Conservation (phyloP, 2,888 invertebrate species). For the Alviniconcha strummeri region DNA sequence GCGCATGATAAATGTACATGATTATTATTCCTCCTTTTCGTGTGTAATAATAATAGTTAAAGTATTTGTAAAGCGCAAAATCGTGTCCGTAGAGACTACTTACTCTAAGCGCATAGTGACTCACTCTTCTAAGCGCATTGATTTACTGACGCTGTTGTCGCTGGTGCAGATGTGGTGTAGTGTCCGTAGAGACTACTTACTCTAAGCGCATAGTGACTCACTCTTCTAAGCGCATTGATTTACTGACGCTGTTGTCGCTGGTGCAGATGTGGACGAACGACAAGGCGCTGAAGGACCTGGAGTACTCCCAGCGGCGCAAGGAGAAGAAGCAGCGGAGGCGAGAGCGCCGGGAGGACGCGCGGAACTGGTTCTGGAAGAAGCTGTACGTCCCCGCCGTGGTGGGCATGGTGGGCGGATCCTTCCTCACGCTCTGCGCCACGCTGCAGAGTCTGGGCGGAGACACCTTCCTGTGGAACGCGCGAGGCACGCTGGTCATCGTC, state of each 20-base stretch:
- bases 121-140: not conserved
- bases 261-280: slow-evolving; percentile 36
- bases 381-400: slow-evolving; percentile 43
- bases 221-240: too few relatives aligned
- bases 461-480: slow-evolving; percentile 39
- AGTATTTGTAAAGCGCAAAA: too few relatives aligned
- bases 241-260: not conserved
- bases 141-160: too few relatives aligned
- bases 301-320: slow-evolving; percentile 36
- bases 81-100: not conserved
- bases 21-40: too few relatives aligned
- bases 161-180: slow-evolving; percentile 32
- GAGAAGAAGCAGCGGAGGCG: slow-evolving; percentile 25
- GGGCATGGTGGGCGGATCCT: slow-evolving; percentile 34
- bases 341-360: slow-evolving; percentile 28
- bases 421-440: slow-evolving; percentile 41
- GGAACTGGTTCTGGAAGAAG: slow-evolving; percentile 36
- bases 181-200: not conserved
- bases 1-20: too few relatives aligned
- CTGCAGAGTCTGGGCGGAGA: slow-evolving; percentile 39
- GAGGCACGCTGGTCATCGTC: slow-evolving; percentile 32
- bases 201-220: not conserved
- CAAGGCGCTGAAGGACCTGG: slow-evolving; percentile 36
- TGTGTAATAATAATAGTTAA: too few relatives aligned
- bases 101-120: not conserved